phyloP scores from a whole-genome alignment of 1,140 invertebrate species.

The Drosophila azteca region DNA sequence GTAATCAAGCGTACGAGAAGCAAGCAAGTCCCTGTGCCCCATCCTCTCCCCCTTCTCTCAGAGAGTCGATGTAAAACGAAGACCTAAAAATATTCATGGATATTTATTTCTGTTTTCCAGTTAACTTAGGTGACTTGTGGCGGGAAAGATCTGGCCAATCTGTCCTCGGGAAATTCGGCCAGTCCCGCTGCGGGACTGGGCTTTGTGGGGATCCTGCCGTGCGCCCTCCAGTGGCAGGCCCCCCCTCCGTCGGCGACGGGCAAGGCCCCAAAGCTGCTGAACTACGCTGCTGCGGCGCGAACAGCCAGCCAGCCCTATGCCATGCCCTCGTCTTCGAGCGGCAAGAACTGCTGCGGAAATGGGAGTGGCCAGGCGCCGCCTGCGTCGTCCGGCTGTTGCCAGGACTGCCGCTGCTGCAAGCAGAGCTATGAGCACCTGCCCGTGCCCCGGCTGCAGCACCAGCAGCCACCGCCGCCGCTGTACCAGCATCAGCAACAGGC shows the following conservation, averaged over 20 bases:
- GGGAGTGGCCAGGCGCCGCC: conserved; percentile 4
- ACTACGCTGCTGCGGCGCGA: conserved; percentile 22
- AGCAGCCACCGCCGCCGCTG: conserved; percentile 47
- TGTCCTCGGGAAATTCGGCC: conserved; percentile 16
- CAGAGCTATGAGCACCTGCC: conserved; percentile 64
- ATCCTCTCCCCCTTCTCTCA: conserved; percentile 30
- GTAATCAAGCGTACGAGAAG: conserved; percentile 68
- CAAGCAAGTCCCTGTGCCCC: conserved; percentile 37
- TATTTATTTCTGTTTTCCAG: conserved; percentile 44
- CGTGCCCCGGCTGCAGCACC: conserved; percentile 53
- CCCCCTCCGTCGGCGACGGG: conserved; percentile 17
- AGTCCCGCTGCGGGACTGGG: conserved; percentile 64
- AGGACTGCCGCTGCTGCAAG: conserved; percentile 50
- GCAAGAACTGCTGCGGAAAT: conserved; percentile 28
- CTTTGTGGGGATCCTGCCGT: conserved; percentile 67
- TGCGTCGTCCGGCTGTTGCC: conserved; percentile 31
- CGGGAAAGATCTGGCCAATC: conserved; percentile 57
- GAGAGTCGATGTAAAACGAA: conserved; percentile 4
- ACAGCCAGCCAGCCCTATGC: conserved; percentile 46
- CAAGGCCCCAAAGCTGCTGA: conserved; percentile 62
- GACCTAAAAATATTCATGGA: conserved; percentile 5
- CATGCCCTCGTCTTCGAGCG: conserved; percentile 20
- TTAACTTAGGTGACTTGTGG: not conserved
- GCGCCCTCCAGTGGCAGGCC: conserved; percentile 58
- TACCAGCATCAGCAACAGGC: conserved; percentile 22